Evolutionary conservation across 2,888 invertebrate species (phyloP), one percentile per base, ranked within the genome.

Genomic region (Apamea crenata): DNA sequence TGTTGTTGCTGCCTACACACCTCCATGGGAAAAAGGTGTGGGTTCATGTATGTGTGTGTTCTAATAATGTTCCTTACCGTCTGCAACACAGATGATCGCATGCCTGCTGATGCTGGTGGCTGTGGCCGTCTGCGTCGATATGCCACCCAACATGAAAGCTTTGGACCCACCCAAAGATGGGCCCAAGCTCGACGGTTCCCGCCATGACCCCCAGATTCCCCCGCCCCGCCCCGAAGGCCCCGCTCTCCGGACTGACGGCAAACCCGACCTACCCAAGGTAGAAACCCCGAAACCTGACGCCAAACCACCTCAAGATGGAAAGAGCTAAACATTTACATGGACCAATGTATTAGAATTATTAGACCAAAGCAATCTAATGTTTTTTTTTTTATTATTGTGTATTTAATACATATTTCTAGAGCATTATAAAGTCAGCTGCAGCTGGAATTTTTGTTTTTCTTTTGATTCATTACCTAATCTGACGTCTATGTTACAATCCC

Each of bases 81-180:
- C 21, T 83, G 21, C 5, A 56, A 78, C 71, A 40, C 90, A 96
- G 95, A 82, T 95, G 66, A 87, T 95, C 72, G 88, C 93, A 0
- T 95, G 94, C 79, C 86, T 95, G 59, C 87, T 96, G 81, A 87
- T 95, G 93, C 86, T 96, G 89, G 94, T 93, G 0, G 90, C 94
- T 25, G 93, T 92, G 16, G 92, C 91, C 47, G 87, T 92, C 59
- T 88, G 90, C 81, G 65, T 91, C 16, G 95, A 94, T 67, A 86
- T 94, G 50, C 83, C 92, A 65, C 81, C 87, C 8, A 92, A 89
- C 50, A 80, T 89, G 59, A 93, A 93, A 81, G 83, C 84, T 0
- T 89, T 91, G 18, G 95, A 94, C 25, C 75, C 87, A 0, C 90
- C 92, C 4, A 94, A 94, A 74, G 87, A 90, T 1, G 90, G 90